A percentile compares a stretch with the other conserved stretches of the same genome.
Conservation (phyloP, 2,797 vertebrate species). For the Rhinogobio ventralis region DNA sequence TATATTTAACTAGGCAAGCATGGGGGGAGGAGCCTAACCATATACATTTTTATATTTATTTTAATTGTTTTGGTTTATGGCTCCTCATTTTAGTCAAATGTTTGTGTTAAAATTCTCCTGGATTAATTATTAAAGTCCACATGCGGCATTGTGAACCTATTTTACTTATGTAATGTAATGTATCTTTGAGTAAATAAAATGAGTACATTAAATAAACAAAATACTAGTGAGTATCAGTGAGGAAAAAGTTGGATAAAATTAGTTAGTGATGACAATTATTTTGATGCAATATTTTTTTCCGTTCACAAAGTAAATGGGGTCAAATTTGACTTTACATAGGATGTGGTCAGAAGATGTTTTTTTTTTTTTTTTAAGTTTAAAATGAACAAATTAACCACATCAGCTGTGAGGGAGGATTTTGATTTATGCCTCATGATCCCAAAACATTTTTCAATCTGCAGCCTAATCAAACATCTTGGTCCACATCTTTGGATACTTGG, state of each 20-base stretch:
- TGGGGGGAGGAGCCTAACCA: background rate
- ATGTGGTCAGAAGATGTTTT: background rate
- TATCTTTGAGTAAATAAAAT: background rate
- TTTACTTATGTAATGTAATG: background rate
- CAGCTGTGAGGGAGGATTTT: background rate
- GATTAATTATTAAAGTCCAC: background rate
- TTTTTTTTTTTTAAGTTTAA: too few relatives aligned
- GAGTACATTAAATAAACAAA: too few relatives aligned
- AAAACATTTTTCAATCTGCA: too few relatives aligned
- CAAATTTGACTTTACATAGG: background rate
- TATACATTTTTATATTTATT: background rate
- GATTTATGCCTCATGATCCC: background rate
- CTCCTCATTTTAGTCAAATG: background rate
- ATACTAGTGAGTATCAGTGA: background rate
- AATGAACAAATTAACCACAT: background rate
- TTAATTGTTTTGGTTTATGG: background rate
- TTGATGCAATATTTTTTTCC: background rate
- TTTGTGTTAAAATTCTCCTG: background rate
- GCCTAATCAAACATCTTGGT: too few relatives aligned
- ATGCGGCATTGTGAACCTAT: background rate
- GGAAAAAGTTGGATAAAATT: background rate
- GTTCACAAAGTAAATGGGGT: background rate
- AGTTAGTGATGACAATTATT: background rate
- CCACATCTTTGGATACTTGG: too few relatives aligned
- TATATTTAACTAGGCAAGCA: background rate